Conservation (phyloP, 2,888 invertebrate species). For the Stenchaetothrips biformis region DNA sequence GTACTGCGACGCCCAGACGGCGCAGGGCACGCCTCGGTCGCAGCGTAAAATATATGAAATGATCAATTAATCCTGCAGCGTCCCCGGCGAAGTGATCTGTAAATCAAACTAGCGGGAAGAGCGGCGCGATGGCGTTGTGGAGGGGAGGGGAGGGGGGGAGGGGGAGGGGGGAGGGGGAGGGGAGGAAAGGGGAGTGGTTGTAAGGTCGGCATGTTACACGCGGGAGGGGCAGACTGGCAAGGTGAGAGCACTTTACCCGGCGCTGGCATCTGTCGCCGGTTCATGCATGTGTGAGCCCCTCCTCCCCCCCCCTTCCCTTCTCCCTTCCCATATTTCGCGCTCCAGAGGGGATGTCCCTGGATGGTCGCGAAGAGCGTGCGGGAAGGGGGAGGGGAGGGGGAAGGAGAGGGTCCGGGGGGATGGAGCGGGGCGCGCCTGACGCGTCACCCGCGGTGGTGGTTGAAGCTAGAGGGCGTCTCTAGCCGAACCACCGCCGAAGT, state of each 20-base stretch:
- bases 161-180: neutral
- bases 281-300: neutral
- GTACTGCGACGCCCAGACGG: too few relatives aligned
- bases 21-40: neutral
- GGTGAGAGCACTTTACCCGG: neutral
- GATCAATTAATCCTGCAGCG: constrained; percentile 5
- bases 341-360: too few relatives aligned
- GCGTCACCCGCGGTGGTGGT: too few relatives aligned
- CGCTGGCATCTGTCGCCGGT: neutral
- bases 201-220: neutral
- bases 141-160: neutral
- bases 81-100: constrained; percentile 7
- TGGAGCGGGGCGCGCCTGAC: too few relatives aligned
- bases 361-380: too few relatives aligned
- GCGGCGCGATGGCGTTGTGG: neutral
- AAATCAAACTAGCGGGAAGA: neutral
- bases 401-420: too few relatives aligned
- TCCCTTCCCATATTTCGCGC: too few relatives aligned
- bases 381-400: too few relatives aligned
- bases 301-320: too few relatives aligned
- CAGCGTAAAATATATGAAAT: constrained; percentile 13
- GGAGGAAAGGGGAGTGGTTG: neutral
- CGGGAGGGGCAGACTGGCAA: neutral
- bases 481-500: too few relatives aligned
- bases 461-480: too few relatives aligned